phyloP scores from a whole-genome alignment of 30 jellyfish, hydroid and myxozoan genomes.

The Aurelia coerulea region DNA sequence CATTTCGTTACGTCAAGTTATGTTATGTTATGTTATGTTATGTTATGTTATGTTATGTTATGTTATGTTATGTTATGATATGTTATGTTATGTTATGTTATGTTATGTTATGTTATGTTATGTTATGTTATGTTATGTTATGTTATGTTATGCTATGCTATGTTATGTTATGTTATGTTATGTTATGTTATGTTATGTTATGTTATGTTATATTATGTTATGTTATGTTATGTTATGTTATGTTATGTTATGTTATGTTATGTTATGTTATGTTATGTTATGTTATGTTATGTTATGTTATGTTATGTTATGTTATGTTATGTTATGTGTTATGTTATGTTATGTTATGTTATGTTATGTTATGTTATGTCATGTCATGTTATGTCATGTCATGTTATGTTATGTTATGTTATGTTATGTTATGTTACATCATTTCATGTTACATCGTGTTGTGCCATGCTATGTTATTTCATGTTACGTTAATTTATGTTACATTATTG shows the following conservation, averaged over 20 bases:
- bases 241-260: too few species aligned
- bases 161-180: too few species aligned
- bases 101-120: too few species aligned
- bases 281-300: background rate
- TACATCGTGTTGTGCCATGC: background rate
- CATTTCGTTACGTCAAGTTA: background rate
- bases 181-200: too few species aligned
- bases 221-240: too few species aligned
- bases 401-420: slow-evolving; percentile 24
- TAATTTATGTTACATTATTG: background rate
- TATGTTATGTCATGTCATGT: slow-evolving; percentile 3
- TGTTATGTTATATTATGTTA: too few species aligned
- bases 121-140: too few species aligned
- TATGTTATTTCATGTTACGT: background rate
- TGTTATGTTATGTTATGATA: too few species aligned
- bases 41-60: too few species aligned
- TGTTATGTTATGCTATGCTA: too few species aligned
- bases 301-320: slow-evolving; percentile 7
- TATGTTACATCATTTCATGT: background rate
- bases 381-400: background rate
- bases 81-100: too few species aligned
- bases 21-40: too few species aligned
- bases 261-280: background rate
- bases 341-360: slow-evolving; percentile 17
- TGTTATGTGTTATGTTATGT: background rate